phyloP scores from a whole-genome alignment of 2,113 vertebrate genomes.

The Eurystomus gularis region DNA sequence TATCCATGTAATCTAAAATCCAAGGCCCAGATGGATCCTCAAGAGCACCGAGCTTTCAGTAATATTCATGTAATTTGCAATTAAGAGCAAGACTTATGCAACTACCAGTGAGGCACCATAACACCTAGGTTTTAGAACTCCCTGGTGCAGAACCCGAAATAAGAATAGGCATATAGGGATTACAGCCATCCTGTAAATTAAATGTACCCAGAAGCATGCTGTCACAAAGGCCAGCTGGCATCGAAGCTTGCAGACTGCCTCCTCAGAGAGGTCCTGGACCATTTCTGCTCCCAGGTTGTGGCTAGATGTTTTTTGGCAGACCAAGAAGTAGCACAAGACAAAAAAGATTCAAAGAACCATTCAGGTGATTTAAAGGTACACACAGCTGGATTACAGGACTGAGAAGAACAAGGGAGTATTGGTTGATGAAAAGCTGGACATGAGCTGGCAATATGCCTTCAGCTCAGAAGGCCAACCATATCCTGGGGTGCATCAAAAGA shows the following conservation, averaged over 20 bases:
- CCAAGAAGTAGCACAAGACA: background rate
- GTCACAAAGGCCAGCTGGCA: background rate
- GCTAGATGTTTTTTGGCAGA: background rate
- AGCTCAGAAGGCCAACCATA: no score
- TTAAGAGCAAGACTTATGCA: background rate
- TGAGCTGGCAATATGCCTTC: no score
- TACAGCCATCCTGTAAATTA: background rate
- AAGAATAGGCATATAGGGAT: background rate
- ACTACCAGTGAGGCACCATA: background rate
- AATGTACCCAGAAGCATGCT: background rate
- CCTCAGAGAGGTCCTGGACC: background rate
- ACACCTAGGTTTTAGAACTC: background rate
- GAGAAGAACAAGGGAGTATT: no score
- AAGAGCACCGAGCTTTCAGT: background rate
- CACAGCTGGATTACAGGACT: background rate
- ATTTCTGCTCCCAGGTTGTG: background rate
- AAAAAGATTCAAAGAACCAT: background rate
- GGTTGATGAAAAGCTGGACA: no score
- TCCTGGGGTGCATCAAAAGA: no score
- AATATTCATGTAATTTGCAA: background rate
- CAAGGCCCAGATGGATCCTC: background rate
- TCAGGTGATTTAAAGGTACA: background rate
- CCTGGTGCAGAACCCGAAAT: background rate
- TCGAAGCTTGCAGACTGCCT: background rate
- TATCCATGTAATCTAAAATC: background rate